phyloP scores from a whole-genome alignment of 1,140 invertebrate species.

The Caenorhabditis latens region DNA sequence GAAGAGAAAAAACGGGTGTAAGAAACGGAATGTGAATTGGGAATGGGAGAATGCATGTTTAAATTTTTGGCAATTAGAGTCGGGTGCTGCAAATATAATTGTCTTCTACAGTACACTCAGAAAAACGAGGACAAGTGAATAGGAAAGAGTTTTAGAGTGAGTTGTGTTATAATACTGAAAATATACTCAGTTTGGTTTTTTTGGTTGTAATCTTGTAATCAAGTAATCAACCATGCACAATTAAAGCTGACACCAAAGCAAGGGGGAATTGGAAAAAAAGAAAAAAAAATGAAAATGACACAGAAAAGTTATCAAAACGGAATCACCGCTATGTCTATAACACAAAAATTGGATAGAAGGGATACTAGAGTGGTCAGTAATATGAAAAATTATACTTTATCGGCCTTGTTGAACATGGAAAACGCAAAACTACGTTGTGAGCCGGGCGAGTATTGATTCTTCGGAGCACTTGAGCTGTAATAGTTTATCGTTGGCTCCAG shows the following conservation, averaged over 20 bases:
- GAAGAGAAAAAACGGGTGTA: background rate
- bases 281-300: background rate
- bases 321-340: conserved; percentile 39
- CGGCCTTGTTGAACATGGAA: conserved; percentile 51
- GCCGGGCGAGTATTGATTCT: conserved; percentile 53
- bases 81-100: background rate
- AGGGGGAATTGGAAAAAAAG: background rate
- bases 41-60: conserved; percentile 24
- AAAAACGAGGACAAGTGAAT: background rate
- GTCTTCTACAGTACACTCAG: background rate
- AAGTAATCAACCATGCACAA: background rate
- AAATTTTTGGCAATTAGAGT: conserved; percentile 31
- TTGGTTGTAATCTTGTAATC: too few relatives aligned
- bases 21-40: background rate
- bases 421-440: conserved; percentile 46
- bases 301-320: background rate
- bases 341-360: background rate
- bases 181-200: too few relatives aligned
- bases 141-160: background rate
- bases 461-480: conserved; percentile 52
- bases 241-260: conserved; percentile 52
- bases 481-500: background rate
- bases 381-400: conserved; percentile 22
- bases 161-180: background rate
- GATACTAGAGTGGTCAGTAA: background rate